Conservation (phyloP, 2,113 vertebrate species). For the Taxidea taxus region DNA sequence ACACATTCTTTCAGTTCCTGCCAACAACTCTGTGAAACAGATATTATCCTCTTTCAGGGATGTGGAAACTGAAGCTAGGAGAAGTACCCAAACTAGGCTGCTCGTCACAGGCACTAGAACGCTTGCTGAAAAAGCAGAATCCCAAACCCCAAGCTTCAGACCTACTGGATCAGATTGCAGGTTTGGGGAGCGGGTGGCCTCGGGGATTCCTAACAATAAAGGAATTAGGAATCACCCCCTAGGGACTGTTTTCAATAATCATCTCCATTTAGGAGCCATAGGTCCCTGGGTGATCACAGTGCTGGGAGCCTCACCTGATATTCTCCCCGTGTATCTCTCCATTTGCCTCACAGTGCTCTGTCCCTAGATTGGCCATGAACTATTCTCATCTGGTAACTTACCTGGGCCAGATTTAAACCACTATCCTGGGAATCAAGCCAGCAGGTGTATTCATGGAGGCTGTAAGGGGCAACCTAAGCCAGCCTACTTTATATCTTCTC, state of each 20-base stretch:
- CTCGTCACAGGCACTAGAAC: neutral
- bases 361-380: neutral
- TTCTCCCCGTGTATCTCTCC: neutral
- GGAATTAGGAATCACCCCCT: too few species aligned
- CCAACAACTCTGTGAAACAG: slow-evolving; percentile 21
- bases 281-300: neutral
- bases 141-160: neutral
- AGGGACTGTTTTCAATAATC: neutral
- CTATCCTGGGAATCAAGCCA: neutral
- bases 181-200: neutral
- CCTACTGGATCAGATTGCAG: neutral
- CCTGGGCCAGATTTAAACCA: neutral
- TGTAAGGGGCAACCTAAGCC: neutral
- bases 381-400: neutral
- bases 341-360: neutral
- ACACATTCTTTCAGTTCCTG: slow-evolving; percentile 60
- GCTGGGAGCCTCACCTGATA: neutral
- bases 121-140: neutral
- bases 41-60: slow-evolving; percentile 46
- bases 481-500: neutral
- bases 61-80: slow-evolving; percentile 10
- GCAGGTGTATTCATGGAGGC: neutral
- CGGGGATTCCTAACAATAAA: too few species aligned
- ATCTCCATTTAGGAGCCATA: neutral
- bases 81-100: neutral